Evolutionary conservation across 1,140 invertebrate species (phyloP).

Genomic region (Manduca sexta): DNA sequence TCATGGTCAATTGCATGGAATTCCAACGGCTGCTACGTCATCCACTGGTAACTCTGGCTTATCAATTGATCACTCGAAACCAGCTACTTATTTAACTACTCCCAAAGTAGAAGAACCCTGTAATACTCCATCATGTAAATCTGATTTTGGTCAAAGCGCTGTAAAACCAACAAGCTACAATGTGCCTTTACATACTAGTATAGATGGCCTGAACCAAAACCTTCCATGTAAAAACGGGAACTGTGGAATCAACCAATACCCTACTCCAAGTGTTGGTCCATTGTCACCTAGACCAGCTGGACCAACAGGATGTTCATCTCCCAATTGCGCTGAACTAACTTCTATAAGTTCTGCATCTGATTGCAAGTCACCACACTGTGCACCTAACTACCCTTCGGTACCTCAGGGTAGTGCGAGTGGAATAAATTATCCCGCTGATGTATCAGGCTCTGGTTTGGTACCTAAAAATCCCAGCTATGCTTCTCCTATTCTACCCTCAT

Average conservation of each 20-base stretch:
- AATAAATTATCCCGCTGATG: not conserved
- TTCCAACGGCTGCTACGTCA: not conserved
- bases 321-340: constrained; percentile 14
- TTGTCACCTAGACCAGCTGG: not conserved
- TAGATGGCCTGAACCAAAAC: too few relatives aligned
- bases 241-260: constrained; percentile 7
- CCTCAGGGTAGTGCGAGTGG: not conserved
- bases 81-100: constrained; percentile 14
- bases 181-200: constrained; percentile 33
- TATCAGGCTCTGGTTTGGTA: not conserved
- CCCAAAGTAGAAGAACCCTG: constrained; percentile 31
- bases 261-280: not conserved
- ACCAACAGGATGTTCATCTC: constrained; percentile 8
- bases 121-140: constrained; percentile 27
- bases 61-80: constrained; percentile 6
- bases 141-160: not conserved
- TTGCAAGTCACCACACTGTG: constrained; percentile 7
- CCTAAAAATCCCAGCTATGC: not conserved
- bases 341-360: not conserved
- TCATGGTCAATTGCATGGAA: too few relatives aligned
- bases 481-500: not conserved
- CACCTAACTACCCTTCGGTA: not conserved
- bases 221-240: constrained; percentile 1
- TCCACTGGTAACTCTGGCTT: not conserved
- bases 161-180: constrained; percentile 36